A percentile compares a stretch with the other conserved stretches of the same genome.
phyloP scores from a whole-genome alignment of 2,888 invertebrate species.

The Xylocampa areola region DNA sequence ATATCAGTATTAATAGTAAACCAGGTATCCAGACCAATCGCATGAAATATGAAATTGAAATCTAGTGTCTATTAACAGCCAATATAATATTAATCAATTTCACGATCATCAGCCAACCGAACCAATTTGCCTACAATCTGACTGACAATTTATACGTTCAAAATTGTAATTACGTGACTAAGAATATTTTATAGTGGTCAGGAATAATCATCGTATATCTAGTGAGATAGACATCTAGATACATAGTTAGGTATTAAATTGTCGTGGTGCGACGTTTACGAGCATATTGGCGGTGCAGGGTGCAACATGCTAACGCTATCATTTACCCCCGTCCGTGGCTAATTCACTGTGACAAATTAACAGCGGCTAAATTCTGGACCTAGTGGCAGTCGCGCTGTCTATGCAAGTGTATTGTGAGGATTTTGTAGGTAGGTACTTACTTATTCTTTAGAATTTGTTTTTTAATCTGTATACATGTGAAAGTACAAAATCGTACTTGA shows the following conservation, averaged over 20 bases:
- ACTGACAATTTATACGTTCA: constrained; percentile 40
- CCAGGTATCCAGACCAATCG: not conserved
- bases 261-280: constrained; percentile 82
- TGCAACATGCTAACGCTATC: constrained; percentile 88
- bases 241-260: constrained; percentile 85
- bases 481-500: too few relatives aligned
- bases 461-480: not conserved
- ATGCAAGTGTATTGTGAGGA: constrained; percentile 28
- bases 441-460: constrained; percentile 3
- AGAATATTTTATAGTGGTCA: constrained; percentile 59
- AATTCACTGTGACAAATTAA: constrained; percentile 90
- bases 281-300: constrained; percentile 87
- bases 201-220: constrained; percentile 60
- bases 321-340: constrained; percentile 86
- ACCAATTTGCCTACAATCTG: constrained; percentile 42
- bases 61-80: not conserved
- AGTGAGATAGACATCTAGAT: constrained; percentile 79
- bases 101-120: constrained; percentile 25
- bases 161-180: constrained; percentile 57
- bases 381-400: constrained; percentile 50
- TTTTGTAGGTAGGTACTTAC: constrained; percentile 12
- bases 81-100: constrained; percentile 24
- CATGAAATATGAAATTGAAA: not conserved
- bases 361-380: constrained; percentile 86
- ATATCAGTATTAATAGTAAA: too few relatives aligned